Base-by-base conservation (phyloP, 2,888 invertebrate genomes). In the Volucella inanis region DNA sequence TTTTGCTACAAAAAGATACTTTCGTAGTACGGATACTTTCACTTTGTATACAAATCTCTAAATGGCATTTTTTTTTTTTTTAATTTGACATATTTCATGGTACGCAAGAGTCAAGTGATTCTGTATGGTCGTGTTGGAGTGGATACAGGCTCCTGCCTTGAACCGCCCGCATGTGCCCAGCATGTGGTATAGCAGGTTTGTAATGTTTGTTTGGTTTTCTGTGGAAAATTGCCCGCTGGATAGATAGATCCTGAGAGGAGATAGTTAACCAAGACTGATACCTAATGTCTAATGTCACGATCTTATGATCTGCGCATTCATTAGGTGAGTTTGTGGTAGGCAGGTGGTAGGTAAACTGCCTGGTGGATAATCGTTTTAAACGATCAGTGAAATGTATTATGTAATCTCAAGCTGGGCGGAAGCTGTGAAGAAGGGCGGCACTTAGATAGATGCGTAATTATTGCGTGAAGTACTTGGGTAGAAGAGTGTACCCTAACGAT, bases 281-380 rank as follows among this genome's bases (percentile, higher is more conserved):
- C 64, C 70, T 77, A 76, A 76, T 85, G 81, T 59, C 77, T 82
- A 82, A 86, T 86, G 86, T 82, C 86, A 86, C 65, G 86, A 86
- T 86, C 86, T 74, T 78, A 64, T 72, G 81, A 81, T 81, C 81
- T 62, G 81, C 62, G 64, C 85, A 85, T 85, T 85, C 80, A 77
- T 85, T 81, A 77, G 85, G 76, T 64, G 81, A 68, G 74, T 70
- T 79, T 70, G 49, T 52, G n/a, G 12, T 45, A 67, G 61, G 52
- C 74, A 77, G 83, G 74, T 78, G 83, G 78, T 49, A 43, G 49
- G 22, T 10, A 62, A 64, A 62, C 57, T 39, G 49, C 43, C 15
- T 55, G 68, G 59, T 68, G 39, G 76, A 71, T 82, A 72, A 72
- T 77, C 72, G 68, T 54, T 62, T 70, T 52, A 47, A 59, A 18